Percentiles rank a stretch among this genome's conserved stretches.
phyloP scores from a whole-genome alignment of 2,888 invertebrate genomes.

The Eurois occulta region DNA sequence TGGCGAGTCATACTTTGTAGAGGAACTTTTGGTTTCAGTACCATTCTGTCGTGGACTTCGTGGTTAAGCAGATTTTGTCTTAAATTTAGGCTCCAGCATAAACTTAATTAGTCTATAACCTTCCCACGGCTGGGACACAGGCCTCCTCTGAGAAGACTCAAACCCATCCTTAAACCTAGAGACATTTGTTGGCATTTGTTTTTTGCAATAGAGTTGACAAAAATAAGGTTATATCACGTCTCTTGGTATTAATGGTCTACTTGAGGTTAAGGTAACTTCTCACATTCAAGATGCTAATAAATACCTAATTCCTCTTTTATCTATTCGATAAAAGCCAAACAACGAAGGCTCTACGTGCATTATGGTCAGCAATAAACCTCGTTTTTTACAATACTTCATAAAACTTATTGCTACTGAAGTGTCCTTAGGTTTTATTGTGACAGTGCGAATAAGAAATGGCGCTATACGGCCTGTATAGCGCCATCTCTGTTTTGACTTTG shows the following conservation, averaged over 20 bases:
- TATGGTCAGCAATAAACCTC: conserved; percentile 26
- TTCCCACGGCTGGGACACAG: background rate
- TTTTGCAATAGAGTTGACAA: background rate
- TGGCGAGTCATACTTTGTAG: background rate
- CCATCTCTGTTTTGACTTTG: conserved; percentile 12
- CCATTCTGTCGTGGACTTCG: background rate
- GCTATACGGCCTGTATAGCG: conserved; percentile 2
- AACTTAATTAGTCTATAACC: background rate
- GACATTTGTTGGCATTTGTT: no score
- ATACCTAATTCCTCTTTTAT: conserved; percentile 25
- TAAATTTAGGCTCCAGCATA: no score
- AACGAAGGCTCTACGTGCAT: conserved; percentile 9
- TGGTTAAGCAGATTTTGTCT: no score
- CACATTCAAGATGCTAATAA: conserved; percentile 24
- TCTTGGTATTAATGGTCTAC: background rate
- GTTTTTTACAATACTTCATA: conserved; percentile 40
- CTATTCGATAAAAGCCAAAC: conserved; percentile 18
- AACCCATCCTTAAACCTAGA: no score
- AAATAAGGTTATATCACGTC: background rate
- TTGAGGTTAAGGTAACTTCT: background rate
- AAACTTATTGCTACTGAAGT: conserved; percentile 25
- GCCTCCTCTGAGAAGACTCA: no score
- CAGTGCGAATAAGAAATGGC: conserved; percentile 12
- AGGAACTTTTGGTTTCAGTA: background rate
- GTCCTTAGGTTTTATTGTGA: conserved; percentile 7